Evolutionary conservation across 1,140 invertebrate species (phyloP).

Genomic region (Scaptomyza pallida): DNA sequence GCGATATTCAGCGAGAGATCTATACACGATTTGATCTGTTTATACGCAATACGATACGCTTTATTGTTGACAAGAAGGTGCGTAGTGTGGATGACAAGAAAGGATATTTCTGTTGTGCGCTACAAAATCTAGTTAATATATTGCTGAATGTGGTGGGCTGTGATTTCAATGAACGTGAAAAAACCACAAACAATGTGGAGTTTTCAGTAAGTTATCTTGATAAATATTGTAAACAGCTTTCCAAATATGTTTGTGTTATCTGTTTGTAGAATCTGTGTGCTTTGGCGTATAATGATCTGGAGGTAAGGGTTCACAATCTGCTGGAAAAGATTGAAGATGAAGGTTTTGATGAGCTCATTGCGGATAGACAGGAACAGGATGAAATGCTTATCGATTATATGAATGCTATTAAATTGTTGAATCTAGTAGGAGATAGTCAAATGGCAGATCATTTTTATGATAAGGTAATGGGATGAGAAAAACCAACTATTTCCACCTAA

Average conservation of each 20-base stretch:
- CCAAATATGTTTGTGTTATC: not conserved
- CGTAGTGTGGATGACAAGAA: slow-evolving; percentile 38
- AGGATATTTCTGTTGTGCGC: slow-evolving; percentile 53
- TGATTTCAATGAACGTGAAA: slow-evolving; percentile 52
- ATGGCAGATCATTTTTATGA: slow-evolving; percentile 40
- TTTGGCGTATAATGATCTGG: slow-evolving; percentile 57
- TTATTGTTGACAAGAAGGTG: slow-evolving; percentile 53
- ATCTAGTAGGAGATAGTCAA: slow-evolving; percentile 26
- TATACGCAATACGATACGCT: slow-evolving; percentile 38
- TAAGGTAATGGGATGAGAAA: slow-evolving; percentile 31
- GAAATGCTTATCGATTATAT: slow-evolving; percentile 43
- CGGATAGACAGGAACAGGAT: not conserved
- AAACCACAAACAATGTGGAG: slow-evolving; percentile 37
- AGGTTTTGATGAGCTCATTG: slow-evolving; percentile 28
- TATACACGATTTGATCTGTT: slow-evolving; percentile 55
- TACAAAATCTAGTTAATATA: slow-evolving; percentile 61
- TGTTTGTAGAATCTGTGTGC: slow-evolving; percentile 58
- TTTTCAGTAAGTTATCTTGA: slow-evolving; percentile 57
- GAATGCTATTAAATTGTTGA: slow-evolving; percentile 57
- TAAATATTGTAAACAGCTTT: too few species aligned
- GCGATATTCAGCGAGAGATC: slow-evolving; percentile 13
- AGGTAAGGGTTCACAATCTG: slow-evolving; percentile 42
- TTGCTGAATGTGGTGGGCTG: slow-evolving; percentile 57
- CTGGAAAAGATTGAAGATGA: slow-evolving; percentile 49
- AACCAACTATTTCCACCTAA: not conserved